Evolutionary conservation across 2,113 vertebrate species (phyloP), one percentile per base, ranked within the genome.

Genomic region (Prinia subflava): DNA sequence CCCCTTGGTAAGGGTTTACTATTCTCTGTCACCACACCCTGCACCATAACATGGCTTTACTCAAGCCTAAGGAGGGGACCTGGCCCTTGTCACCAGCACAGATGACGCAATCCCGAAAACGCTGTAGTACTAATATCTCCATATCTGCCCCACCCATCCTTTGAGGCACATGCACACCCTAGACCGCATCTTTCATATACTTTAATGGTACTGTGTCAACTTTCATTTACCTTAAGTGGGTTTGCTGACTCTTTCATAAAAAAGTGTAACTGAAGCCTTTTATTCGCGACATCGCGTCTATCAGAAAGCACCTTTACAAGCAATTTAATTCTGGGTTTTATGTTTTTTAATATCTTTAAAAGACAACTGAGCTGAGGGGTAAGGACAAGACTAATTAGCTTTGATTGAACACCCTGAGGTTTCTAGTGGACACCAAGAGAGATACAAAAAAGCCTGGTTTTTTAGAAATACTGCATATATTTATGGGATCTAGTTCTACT

Each of bases 201-300:
- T 94, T 95, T 76, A 96, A 83, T 94, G 84, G 64, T 78, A 68
- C 85, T 83, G 16, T 92, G 95, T 90, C 94, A 96, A 96, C 96
- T 97, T 97, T 97, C 97, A 97, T 97, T 97, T 96, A 95, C 90
- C 95, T 85, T 90, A 89, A 94, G 85, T 79, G 67, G 63, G 39
- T 95, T 94, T 93, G 92, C 94, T 96, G 86, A 97, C 92, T 90
- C 95, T 89, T 76, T 95, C 94, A 96, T 74, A 80, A 95, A 96
- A 92, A 81, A 71, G 27, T 1, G 1, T 65, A 95, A 93, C 90
- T 6, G 56, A 67, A 37, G 74, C 44, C 55, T 92, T 78, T 27
- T 18, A 4, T 42, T 91, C 13, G 16, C 0, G 0, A 42, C 60
- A 60, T 18, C 0, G 5, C 4, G 0, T 63, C 60, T 90, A 41